These are phyloP conservation scores for Mactromeris polynyma DNA, from an alignment of 2,888 invertebrate genomes.

Conservation along the genomic window DNA sequence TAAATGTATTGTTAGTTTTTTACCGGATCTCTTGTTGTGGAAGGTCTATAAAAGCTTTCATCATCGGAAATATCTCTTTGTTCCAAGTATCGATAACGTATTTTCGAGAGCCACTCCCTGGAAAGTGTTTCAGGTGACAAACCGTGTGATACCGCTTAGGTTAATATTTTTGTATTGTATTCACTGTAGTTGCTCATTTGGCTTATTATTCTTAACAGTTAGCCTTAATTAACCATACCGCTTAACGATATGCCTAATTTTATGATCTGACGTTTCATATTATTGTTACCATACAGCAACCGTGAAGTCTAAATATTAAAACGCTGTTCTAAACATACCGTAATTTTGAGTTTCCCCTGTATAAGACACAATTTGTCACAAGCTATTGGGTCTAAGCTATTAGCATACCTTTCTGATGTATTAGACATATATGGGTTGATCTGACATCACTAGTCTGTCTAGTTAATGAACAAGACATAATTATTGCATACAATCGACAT, in stretches of 20 bases:
- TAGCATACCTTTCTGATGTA: not conserved
- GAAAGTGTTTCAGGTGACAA: not conserved
- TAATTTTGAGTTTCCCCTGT: too few relatives aligned
- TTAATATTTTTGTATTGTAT: too few relatives aligned
- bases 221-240: too few relatives aligned
- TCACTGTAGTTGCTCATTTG: too few relatives aligned
- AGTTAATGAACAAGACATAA: not conserved
- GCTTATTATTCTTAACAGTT: too few relatives aligned
- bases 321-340: too few relatives aligned
- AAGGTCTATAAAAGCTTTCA: not conserved
- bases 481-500: not conserved
- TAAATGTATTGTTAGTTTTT: too few relatives aligned
- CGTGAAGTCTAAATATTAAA: too few relatives aligned
- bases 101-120: not conserved
- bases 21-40: not conserved
- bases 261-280: too few relatives aligned
- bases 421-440: not conserved
- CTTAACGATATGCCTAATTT: too few relatives aligned
- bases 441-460: not conserved
- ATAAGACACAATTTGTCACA: not conserved
- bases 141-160: too few relatives aligned
- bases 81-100: not conserved
- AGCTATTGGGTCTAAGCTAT: not conserved
- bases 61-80: not conserved
- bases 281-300: too few relatives aligned